phyloP scores from a whole-genome alignment of 2,888 invertebrate genomes.

The Lamellibrachia satsuma region DNA sequence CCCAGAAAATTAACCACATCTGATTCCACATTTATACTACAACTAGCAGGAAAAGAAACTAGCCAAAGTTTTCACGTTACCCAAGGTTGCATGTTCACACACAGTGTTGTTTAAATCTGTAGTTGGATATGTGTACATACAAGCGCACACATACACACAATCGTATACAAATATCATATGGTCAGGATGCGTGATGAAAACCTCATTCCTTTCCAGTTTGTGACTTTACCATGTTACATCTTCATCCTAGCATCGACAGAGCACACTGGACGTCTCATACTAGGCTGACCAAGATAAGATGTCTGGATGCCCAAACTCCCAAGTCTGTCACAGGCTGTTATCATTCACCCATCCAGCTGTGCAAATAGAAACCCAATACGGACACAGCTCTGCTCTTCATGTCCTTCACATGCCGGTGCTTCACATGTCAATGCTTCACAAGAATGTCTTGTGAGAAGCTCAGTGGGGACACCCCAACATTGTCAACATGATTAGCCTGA shows the following conservation, averaged over 20 bases:
- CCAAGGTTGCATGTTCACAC: too few species aligned
- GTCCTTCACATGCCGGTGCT: background rate
- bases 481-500: background rate
- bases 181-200: too few species aligned
- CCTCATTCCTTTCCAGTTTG: background rate
- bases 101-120: too few species aligned
- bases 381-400: background rate
- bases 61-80: too few species aligned
- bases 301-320: background rate
- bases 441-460: background rate
- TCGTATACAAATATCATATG: too few species aligned
- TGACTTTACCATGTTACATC: background rate
- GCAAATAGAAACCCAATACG: background rate
- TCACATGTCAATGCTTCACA: background rate
- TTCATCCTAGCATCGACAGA: background rate
- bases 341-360: background rate
- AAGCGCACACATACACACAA: too few species aligned
- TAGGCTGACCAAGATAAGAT: background rate
- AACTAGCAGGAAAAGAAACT: too few species aligned
- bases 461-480: background rate
- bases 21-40: too few species aligned
- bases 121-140: too few species aligned
- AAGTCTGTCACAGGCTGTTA: background rate
- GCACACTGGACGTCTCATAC: background rate
- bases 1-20: background rate